Evolutionary conservation across 2,797 vertebrate genomes (phyloP).

Genomic region (Margarornis squamiger): DNA sequence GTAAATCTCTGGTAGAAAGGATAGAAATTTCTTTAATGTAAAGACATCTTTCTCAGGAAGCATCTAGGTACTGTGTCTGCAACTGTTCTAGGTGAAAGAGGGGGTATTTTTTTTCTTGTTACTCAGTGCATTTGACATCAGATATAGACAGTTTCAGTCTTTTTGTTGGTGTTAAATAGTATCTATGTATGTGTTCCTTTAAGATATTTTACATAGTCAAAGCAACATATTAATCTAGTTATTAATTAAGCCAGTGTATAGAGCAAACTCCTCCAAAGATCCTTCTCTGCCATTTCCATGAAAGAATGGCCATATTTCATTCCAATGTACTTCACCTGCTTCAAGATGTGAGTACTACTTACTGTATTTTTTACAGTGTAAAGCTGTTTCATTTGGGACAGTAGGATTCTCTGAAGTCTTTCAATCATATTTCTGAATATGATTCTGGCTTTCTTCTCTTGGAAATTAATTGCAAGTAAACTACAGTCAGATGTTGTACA

Average conservation of each 20-base stretch:
- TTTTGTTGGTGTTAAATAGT: neutral
- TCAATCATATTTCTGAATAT: neutral
- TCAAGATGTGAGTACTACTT: neutral
- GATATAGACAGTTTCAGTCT: neutral
- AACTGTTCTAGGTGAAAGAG: neutral
- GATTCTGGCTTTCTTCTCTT: neutral
- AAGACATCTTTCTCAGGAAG: neutral
- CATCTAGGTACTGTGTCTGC: neutral
- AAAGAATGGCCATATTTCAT: neutral
- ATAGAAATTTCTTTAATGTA: neutral
- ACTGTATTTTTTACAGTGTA: neutral
- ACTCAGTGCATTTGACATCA: neutral
- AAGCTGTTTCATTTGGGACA: neutral
- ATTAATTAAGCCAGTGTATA: neutral
- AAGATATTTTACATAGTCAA: neutral
- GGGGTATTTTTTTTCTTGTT: neutral
- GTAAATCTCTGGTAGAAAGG: neutral
- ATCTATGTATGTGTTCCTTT: neutral
- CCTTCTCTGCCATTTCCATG: neutral
- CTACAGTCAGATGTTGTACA: neutral
- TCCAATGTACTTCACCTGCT: neutral
- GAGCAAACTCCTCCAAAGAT: neutral
- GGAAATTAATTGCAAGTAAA: neutral
- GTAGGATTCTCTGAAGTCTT: neutral
- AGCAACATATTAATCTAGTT: neutral